Evolutionary conservation across 2,888 invertebrate genomes (phyloP).

Genomic region (Piscicola geometra): DNA sequence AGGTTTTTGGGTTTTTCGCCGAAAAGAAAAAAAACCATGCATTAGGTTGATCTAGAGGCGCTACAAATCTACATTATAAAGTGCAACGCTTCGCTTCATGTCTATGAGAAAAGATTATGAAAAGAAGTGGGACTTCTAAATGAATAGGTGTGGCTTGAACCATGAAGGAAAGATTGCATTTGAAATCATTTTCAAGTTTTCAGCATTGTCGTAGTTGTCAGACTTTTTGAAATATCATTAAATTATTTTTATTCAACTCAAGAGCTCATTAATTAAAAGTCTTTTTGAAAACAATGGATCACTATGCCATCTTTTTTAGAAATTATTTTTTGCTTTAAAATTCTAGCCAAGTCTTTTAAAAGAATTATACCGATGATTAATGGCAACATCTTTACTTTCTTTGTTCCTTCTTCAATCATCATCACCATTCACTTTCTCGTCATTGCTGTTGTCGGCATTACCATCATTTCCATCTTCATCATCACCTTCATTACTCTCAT

Average conservation of each 20-base stretch:
- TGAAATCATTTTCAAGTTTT: no score
- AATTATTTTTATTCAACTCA: background rate
- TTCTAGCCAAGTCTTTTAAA: background rate
- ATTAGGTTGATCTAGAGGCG: no score
- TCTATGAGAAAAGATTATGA: no score
- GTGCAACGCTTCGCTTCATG: no score
- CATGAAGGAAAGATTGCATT: no score
- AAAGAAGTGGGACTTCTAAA: no score
- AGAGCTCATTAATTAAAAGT: background rate
- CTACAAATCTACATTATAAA: no score
- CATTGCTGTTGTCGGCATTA: background rate
- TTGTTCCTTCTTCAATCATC: background rate
- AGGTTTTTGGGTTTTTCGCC: no score
- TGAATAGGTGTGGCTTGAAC: no score
- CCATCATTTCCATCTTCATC: conserved; percentile 24
- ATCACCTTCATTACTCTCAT: conserved; percentile 23
- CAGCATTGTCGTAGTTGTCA: no score
- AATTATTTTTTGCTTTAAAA: background rate
- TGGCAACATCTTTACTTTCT: background rate
- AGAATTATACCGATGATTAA: background rate
- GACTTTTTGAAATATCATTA: no score
- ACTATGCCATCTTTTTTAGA: background rate
- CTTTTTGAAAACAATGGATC: background rate
- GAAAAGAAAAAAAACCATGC: no score
- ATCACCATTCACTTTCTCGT: conserved; percentile 4